Conservation (phyloP, 2,113 vertebrate genomes). For the Cairina moschata region DNA sequence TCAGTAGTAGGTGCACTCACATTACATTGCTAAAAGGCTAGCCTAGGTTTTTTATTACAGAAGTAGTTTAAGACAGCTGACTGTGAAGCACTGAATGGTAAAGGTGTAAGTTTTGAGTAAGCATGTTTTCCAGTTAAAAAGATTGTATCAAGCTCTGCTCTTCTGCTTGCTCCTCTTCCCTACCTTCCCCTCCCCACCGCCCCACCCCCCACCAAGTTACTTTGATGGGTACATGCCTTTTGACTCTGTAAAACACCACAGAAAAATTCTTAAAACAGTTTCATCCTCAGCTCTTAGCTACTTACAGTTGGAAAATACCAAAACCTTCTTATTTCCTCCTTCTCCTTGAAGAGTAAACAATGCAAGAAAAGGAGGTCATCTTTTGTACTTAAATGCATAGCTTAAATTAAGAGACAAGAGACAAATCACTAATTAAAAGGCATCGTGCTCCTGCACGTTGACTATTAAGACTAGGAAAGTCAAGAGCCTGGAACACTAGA, state of each 20-base stretch:
- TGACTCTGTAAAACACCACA: neutral
- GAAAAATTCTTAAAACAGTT: neutral
- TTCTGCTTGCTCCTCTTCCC: neutral
- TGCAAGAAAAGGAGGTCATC: neutral
- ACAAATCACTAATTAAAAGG: neutral
- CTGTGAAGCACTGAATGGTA: neutral
- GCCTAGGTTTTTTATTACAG: neutral
- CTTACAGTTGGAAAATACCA: neutral
- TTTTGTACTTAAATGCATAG: neutral
- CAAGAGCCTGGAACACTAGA: neutral
- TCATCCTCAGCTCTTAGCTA: neutral
- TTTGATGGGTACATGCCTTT: neutral
- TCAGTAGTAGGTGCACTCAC: neutral
- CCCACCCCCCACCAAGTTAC: neutral
- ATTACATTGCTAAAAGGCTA: neutral
- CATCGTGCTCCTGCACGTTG: neutral
- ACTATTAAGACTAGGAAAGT: neutral
- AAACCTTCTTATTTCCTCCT: neutral
- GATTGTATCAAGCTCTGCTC: neutral
- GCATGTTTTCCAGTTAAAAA: neutral
- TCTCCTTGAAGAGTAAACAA: neutral
- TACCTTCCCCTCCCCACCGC: accelerated
- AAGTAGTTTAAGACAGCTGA: neutral
- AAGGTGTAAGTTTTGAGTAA: neutral
- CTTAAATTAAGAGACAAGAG: neutral